Base-by-base conservation (phyloP, 2,888 invertebrate species). In the Drosophila anomalata region DNA sequence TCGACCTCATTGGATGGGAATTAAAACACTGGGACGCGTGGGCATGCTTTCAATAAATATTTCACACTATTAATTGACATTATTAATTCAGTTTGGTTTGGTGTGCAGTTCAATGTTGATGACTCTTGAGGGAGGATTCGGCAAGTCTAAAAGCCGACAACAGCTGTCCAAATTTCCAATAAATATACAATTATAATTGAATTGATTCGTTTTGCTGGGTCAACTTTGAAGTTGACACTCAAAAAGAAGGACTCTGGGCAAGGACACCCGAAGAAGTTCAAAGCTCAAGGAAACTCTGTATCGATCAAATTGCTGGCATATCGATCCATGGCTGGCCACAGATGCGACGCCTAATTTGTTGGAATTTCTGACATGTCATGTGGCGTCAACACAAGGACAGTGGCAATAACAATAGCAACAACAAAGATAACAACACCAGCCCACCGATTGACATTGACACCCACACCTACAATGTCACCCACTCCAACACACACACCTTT, bases 211-310 rank as follows among this genome's bases (percentile, higher is more conserved):
- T 36, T 46, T 41, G 26, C 7, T 31, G 11, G n/a, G 20, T 3
- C n/a, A 36, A 36, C 29, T 44, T 29, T 11, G 33, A 36, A 29
- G 11, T 31, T 20, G 29, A 39, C 36, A 39, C 14, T 12, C 9
- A 12, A 20, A 4, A 24, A 22, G 53, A 36, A n/a, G 12, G 39
- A 24, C 36, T 50, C 54, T 63, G 44, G 26, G 44, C 86, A 87
- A 82, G 86, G 86, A 85, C 88, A 72, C 47, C 33, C 20, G 42
- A 86, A 69, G 73, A 82, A 86, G 75, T 88, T 79, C 83, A 79
- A 65, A 75, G 63, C 88, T 82, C 79, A 75, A 87, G 82, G 79
- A 85, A 78, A 81, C 68, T 60, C 52, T 48, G 53, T 73, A 66
- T 71, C 66, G 74, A 71, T 74, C 74, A 57, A 53, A 66, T 62